Percentiles rank a stretch among this genome's conserved stretches.
Conservation (phyloP, 2,113 vertebrate genomes). For the Haplochromis burtoni region DNA sequence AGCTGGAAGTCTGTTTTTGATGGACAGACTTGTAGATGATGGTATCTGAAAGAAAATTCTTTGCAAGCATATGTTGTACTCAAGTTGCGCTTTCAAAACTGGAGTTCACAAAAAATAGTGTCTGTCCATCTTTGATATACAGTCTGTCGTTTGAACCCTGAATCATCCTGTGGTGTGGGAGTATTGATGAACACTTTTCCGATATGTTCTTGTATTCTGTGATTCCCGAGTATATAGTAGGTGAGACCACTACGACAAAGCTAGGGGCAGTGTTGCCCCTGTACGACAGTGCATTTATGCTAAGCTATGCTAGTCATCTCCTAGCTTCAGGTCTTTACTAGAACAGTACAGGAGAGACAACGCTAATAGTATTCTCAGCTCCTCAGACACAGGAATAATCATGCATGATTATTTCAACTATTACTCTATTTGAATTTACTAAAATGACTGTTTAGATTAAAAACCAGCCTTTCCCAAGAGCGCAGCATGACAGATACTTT, state of each 20-base stretch:
- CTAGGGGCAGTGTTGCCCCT: neutral
- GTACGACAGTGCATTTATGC: neutral
- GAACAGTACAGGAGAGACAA: neutral
- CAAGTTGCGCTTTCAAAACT: neutral
- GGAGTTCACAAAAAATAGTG: neutral
- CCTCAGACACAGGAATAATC: neutral
- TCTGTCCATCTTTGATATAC: neutral
- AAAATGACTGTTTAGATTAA: neutral
- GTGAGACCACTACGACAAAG: neutral
- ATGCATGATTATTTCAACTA: neutral
- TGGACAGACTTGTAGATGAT: neutral
- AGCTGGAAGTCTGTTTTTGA: neutral
- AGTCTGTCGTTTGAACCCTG: neutral
- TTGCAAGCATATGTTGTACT: neutral
- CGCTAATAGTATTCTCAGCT: neutral
- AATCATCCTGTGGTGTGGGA: neutral
- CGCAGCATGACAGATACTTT: neutral
- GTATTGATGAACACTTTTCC: neutral
- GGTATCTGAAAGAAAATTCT: neutral
- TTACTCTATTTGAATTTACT: neutral
- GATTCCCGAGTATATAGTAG: neutral
- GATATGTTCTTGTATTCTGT: neutral
- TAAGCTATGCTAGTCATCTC: neutral
- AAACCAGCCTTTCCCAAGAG: neutral
- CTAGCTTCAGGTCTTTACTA: neutral